Evolutionary conservation across 2,113 vertebrate species (phyloP).

Genomic region (Myotis lucifugus): DNA sequence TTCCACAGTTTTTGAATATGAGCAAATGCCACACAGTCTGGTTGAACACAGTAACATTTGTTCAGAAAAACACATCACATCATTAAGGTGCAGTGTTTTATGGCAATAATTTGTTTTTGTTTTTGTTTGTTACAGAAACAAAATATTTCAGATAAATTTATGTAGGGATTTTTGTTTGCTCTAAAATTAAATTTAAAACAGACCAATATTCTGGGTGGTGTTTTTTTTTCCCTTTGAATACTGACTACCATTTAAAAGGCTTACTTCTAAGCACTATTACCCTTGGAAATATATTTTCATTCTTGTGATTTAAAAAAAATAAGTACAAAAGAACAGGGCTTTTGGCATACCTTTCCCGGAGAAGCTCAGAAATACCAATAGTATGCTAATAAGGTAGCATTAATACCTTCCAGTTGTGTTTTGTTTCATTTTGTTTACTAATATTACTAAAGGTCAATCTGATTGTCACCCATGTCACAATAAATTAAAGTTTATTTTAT

Average conservation of each 20-base stretch:
- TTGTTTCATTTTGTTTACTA: slow-evolving; percentile 42
- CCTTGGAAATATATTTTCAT: slow-evolving; percentile 31
- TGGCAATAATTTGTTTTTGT: slow-evolving; percentile 3
- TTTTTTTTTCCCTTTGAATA: background rate
- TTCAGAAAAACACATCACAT: slow-evolving; percentile 63
- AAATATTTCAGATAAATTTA: slow-evolving; percentile 62
- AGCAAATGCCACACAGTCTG: slow-evolving; percentile 83
- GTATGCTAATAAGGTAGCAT: background rate
- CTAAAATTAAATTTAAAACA: slow-evolving; percentile 41
- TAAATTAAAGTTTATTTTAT: slow-evolving; percentile 29
- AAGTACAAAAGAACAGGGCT: background rate
- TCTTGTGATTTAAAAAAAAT: background rate
- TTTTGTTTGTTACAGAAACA: slow-evolving; percentile 17
- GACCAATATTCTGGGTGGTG: background rate
- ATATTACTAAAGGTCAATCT: slow-evolving; percentile 25
- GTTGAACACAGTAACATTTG: slow-evolving; percentile 76
- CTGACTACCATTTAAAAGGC: background rate
- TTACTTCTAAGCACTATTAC: slow-evolving; percentile 14
- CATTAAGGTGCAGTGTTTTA: slow-evolving; percentile 46
- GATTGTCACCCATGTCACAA: background rate
- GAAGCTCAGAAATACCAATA: slow-evolving; percentile 30
- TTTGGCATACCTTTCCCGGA: background rate
- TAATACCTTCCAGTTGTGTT: background rate
- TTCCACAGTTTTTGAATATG: slow-evolving; percentile 69
- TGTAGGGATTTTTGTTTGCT: slow-evolving; percentile 34